A percentile compares a stretch with the other conserved stretches of the same genome.
Evolutionary conservation across 2,113 vertebrate genomes (phyloP).

Genomic region (Dicerorhinus sumatrensis): DNA sequence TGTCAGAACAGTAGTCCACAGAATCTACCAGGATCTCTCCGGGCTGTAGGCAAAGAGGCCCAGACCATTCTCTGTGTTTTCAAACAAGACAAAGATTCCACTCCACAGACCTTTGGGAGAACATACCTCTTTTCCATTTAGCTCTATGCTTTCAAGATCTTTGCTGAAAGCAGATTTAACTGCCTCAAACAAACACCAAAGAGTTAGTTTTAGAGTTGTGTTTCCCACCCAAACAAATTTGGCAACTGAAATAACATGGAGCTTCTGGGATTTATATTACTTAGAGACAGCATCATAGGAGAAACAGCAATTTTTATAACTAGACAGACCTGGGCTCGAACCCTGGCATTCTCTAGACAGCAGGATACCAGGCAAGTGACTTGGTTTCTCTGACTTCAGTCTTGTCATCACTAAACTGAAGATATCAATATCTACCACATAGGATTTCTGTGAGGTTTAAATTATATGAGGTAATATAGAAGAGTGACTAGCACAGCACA

Average conservation of each 20-base stretch:
- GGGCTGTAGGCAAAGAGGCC: neutral
- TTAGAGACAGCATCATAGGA: neutral
- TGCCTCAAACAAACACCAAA: neutral
- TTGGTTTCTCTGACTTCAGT: neutral
- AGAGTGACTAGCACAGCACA: neutral
- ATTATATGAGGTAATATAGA: neutral
- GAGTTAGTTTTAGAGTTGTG: neutral
- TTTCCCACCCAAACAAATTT: neutral
- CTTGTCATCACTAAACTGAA: neutral
- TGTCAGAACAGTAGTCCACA: neutral
- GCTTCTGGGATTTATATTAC: neutral
- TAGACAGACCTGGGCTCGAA: neutral
- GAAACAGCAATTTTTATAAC: neutral
- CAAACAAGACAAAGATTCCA: conserved; percentile 8
- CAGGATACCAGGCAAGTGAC: neutral
- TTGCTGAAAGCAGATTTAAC: conserved; percentile 51
- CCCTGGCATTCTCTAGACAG: neutral
- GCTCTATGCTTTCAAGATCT: neutral
- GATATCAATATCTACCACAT: neutral
- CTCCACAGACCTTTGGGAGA: neutral
- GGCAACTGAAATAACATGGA: neutral
- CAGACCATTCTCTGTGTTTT: neutral
- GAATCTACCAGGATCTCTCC: neutral
- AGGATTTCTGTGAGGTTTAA: neutral
- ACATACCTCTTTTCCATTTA: neutral